Evolutionary conservation across 1,140 invertebrate species (phyloP), one percentile per base, ranked within the genome.

Genomic region (Drosophila nikananu): DNA sequence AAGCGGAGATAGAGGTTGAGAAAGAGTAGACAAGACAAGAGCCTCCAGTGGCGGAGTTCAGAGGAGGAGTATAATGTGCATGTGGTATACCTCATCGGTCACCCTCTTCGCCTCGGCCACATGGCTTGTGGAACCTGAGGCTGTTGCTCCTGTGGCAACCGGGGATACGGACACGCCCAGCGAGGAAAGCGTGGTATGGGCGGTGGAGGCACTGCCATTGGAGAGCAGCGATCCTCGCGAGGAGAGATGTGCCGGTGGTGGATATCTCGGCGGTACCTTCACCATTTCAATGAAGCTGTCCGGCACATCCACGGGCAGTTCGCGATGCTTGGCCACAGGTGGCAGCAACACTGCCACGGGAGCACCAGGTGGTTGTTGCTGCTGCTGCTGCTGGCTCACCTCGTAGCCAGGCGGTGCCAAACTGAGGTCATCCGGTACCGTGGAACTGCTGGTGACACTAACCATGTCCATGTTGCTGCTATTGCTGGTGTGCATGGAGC

Each of bases 221-320:
- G 87, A 91, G 15, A 92, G 67, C 64, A 87, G 64, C 44, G 92
- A 93, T 32, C 80, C 89, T 5, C 87, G 84, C 25, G 92, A 93
- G 2, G 86, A 92, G 8, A 93, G 76, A 78, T 93, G 92, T 4
- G 90, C 77, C 9, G 94, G 94, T 78, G 95, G 95, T n/a, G 96
- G 96, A 92, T 96, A 96, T 73, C 96, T 95, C n/a, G 96, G 96
- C 25, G 96, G 95, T 21, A 95, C 94, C 94, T 96, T 96, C 77
- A 95, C 94, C 23, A 96, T 95, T 79, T 95, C 96, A n/a, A 96
- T 94, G 86, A 96, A 96, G 80, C 95, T 95, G 49, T 96, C 95
- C 2, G 96, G 96, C 66, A 96, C 96, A 86, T 97, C 96, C 25
- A 97, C 96, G 10, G 96, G 96, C 78, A 96, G 94, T 83, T 97